Evolutionary conservation across 2,113 vertebrate genomes (phyloP), one percentile per base, ranked within the genome.

Genomic region (Megaptera novaeangliae): DNA sequence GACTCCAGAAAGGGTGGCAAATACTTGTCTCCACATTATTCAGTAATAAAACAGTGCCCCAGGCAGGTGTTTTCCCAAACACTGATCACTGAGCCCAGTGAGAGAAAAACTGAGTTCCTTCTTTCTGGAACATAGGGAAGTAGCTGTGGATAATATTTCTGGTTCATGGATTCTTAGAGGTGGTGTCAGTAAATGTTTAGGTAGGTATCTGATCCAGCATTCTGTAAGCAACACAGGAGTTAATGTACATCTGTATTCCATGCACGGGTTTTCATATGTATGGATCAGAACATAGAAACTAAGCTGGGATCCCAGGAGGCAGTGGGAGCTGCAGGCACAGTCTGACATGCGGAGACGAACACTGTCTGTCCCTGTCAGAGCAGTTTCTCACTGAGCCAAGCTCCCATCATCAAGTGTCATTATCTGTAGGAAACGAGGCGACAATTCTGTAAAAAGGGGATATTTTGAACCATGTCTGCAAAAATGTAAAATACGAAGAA

Each of bases 391-490:
- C 49, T 27, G 94, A 93, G 49, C 72, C 78, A 87, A 86, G 49
- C n/a, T 88, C 64, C 72, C 95, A 34, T 95, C 93, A 77, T 94
- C 88, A 66, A 31, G 36, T 49, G 11, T 61, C 75, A 83, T 93
- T 88, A 75, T 82, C 81, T 90, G 27, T 41, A 89, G 66, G 46
- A 88, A 63, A 88, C 4, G n/a, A 97, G 61, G n/a, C 44, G 86
- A 80, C 23, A 52, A 64, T 64, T 95, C 90, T 89, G 4, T 63
- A 25, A 52, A 74, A 88, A 75, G 12, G 13, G 57, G 4, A 52
- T 59, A 69, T 74, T 96, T 92, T 80, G 44, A 93, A 81, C 49
- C 61, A 36, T 66, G 46, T 77, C 20, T 94, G 6, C 27, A 94
- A 95, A 94, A 69, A 59, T 49, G 4, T 81, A 88, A 93, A 94